phyloP scores from a whole-genome alignment of 2,113 vertebrate species.

The Actinemys pallida region DNA sequence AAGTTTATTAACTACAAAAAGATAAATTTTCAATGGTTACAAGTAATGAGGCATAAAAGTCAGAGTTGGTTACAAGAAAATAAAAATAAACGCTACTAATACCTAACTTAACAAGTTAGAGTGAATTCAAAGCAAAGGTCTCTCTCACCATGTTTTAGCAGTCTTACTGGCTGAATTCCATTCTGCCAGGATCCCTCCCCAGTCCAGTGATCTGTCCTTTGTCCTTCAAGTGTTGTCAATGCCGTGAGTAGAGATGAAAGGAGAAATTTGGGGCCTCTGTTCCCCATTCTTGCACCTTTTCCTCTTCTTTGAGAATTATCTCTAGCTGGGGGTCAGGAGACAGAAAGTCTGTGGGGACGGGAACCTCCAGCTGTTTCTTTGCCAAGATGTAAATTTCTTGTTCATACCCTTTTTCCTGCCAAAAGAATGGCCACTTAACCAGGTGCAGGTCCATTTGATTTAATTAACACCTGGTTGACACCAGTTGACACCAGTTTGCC shows the following conservation, averaged over 20 bases:
- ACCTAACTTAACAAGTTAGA: neutral
- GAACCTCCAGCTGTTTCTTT: neutral
- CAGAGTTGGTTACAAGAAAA: neutral
- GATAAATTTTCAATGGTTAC: neutral
- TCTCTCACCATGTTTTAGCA: neutral
- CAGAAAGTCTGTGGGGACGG: no score
- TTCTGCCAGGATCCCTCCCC: neutral
- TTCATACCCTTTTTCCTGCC: neutral
- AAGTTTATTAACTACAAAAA: neutral
- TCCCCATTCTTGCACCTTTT: neutral
- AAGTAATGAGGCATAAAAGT: neutral
- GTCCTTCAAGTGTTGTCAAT: neutral
- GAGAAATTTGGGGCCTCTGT: neutral
- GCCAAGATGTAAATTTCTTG: neutral
- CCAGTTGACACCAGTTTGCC: neutral
- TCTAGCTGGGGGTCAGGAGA: no score
- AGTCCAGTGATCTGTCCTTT: neutral
- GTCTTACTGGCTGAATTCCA: neutral
- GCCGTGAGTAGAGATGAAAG: neutral
- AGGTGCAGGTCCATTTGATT: neutral
- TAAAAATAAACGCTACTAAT: neutral
- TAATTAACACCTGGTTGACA: neutral
- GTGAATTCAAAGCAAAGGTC: neutral
- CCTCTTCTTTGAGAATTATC: neutral
- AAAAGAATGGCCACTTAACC: neutral